Evolutionary conservation across 92 coral and sea anemone genomes (phyloP), one percentile per base, ranked within the genome.

Genomic region (Epizoanthus scotinus): DNA sequence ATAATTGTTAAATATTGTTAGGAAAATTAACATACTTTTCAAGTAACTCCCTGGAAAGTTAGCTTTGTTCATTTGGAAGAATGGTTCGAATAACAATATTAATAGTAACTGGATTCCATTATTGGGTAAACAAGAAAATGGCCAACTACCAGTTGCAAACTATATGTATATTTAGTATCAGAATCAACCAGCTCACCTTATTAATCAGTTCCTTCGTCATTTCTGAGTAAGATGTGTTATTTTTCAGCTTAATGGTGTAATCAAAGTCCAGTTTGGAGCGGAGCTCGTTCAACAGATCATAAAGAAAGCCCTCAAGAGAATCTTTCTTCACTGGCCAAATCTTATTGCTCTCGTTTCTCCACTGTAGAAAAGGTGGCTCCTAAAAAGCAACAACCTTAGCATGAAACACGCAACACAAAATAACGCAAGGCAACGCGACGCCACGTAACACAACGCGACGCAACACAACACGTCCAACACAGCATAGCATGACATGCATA

Each of bases 301-400:
- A 70, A 17, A 88, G 86, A 74, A 96, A 96, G 5, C 99, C 99
- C 44, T 91, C 91, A 13, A 93, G 71, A 18, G 86, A 84, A 9
- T 78, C 82, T 71, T 87, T 87, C 22, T 87, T 78, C 9, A 92
- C 84, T 15, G 79, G 93, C 22, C 90, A 89, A 12, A 78, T 60
- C 53, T 82, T 78, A 49, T 87, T 22, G 47, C 88, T 79, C 28
- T 71, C 88, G 26, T 93, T 93, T 2, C 81, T 83, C 86, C 87
- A 55, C 28, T 93, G 92, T 0, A 93, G 86, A 67, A 93, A 93
- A 5, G 97, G 97, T 3, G 92, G 90, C 28, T 93, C 97, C 97
- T 92, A 63, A 57, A 6, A 49, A 54, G 24, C 31, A n/a, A 38
- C n/a, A 10, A 3, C 8, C 12, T 47, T 47, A 12, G 52, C 52